A percentile compares a stretch with the other conserved stretches of the same genome.
Conservation (phyloP, 2,797 vertebrate species). For the Siniperca undulata region DNA sequence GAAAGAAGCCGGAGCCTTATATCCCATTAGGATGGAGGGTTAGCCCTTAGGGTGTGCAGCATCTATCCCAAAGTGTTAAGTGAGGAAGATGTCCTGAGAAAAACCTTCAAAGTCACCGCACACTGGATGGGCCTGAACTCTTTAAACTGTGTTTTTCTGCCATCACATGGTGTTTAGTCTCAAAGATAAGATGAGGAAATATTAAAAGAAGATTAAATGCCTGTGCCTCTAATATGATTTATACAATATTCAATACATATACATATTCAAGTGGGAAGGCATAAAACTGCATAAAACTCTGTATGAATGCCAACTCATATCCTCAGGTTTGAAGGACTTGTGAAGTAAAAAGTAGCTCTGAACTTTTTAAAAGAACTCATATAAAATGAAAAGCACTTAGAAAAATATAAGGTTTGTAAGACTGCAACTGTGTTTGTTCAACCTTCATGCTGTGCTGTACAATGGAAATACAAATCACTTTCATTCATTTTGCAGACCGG, state of each 20-base stretch:
- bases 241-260: too few relatives aligned
- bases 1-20: slow-evolving; percentile 10
- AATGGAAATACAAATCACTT: not conserved
- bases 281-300: not conserved
- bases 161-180: not conserved
- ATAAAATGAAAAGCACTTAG: not conserved
- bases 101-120: not conserved
- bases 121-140: not conserved
- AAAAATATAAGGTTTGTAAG: not conserved
- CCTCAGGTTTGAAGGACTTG: not conserved
- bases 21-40: not conserved
- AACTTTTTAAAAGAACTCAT: not conserved
- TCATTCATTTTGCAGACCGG: not conserved
- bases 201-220: not conserved
- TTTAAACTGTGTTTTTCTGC: not conserved
- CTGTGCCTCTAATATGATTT: not conserved
- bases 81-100: not conserved
- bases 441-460: not conserved
- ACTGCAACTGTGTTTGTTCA: not conserved
- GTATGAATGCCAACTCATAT: not conserved
- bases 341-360: not conserved
- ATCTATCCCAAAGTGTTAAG: not conserved
- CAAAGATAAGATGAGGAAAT: not conserved
- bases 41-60: not conserved
- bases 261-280: not conserved